These are phyloP conservation scores for Hippocampus guttulatus DNA, from an alignment of 2,113 vertebrate genomes.

Conservation along the genomic window DNA sequence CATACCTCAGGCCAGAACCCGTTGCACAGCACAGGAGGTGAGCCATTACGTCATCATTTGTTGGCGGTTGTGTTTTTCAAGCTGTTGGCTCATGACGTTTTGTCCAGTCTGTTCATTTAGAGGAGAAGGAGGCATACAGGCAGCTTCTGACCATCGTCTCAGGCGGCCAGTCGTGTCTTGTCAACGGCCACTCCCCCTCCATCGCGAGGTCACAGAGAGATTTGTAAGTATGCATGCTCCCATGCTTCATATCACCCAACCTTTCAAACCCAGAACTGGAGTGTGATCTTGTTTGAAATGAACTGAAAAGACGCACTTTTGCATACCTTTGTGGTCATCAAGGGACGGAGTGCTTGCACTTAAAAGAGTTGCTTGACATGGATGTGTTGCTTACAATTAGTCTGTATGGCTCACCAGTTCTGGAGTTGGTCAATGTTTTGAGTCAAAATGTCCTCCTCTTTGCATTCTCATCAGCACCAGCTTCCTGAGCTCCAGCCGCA, in stretches of 20 bases:
- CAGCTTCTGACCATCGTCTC: conserved; percentile 88
- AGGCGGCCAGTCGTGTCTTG: conserved; percentile 66
- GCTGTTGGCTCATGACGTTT: conserved; percentile 1
- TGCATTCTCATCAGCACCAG: conserved; percentile 58
- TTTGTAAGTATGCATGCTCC: conserved; percentile 63
- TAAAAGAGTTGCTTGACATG: too few relatives aligned
- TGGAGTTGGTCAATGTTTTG: neutral
- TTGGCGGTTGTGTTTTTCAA: neutral
- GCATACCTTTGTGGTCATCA: too few relatives aligned
- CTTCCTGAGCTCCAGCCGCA: conserved; percentile 67
- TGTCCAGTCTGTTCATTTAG: conserved; percentile 81
- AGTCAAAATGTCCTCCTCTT: neutral
- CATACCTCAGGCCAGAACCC: conserved; percentile 19
- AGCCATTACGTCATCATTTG: conserved; percentile 8
- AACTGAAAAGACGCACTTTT: too few relatives aligned
- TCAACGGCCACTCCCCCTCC: conserved; percentile 59
- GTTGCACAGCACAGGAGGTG: conserved; percentile 74
- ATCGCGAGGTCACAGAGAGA: conserved; percentile 71
- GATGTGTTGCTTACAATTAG: too few relatives aligned
- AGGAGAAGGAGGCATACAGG: conserved; percentile 89
- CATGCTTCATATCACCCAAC: neutral
- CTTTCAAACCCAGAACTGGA: too few relatives aligned
- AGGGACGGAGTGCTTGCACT: too few relatives aligned
- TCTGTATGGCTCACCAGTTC: too few relatives aligned
- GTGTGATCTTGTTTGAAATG: too few relatives aligned